phyloP scores from a whole-genome alignment of 2,888 invertebrate genomes.

The Andricus quercusramuli region DNA sequence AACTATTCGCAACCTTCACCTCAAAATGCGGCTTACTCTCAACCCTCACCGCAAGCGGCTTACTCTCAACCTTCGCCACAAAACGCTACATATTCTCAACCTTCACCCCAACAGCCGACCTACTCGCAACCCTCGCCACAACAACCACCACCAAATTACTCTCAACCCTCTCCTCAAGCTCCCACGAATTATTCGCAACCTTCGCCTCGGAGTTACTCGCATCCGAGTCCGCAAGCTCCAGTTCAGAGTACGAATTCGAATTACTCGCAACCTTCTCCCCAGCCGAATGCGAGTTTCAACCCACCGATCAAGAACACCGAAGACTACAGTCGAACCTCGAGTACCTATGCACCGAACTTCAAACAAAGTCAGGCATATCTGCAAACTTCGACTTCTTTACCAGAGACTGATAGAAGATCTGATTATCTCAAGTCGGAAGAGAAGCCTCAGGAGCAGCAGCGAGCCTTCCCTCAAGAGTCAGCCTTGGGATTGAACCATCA shows the following conservation, averaged over 20 bases:
- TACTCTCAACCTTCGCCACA: conserved; percentile 54
- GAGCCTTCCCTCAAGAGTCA: conserved; percentile 56
- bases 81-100: conserved; percentile 61
- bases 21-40: conserved; percentile 57
- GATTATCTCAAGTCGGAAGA: conserved; percentile 54
- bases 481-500: conserved; percentile 69
- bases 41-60: conserved; percentile 49
- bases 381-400: conserved; percentile 40
- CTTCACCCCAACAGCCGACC: conserved; percentile 60
- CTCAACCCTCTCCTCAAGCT: conserved; percentile 73
- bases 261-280: conserved; percentile 64
- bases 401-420: conserved; percentile 41
- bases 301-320: conserved; percentile 59
- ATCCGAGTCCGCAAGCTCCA: conserved; percentile 62
- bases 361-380: conserved; percentile 49
- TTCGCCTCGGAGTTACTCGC: conserved; percentile 68
- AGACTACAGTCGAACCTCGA: conserved; percentile 57
- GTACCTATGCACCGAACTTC: conserved; percentile 52
- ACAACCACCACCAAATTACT: conserved; percentile 76
- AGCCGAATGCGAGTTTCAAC: conserved; percentile 57
- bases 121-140: conserved; percentile 72
- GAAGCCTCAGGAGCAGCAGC: conserved; percentile 54
- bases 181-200: conserved; percentile 79
- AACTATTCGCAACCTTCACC: conserved; percentile 65
- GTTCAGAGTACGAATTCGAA: conserved; percentile 52